Conservation (phyloP, 2,888 invertebrate genomes). For the Drosophila putrida region DNA sequence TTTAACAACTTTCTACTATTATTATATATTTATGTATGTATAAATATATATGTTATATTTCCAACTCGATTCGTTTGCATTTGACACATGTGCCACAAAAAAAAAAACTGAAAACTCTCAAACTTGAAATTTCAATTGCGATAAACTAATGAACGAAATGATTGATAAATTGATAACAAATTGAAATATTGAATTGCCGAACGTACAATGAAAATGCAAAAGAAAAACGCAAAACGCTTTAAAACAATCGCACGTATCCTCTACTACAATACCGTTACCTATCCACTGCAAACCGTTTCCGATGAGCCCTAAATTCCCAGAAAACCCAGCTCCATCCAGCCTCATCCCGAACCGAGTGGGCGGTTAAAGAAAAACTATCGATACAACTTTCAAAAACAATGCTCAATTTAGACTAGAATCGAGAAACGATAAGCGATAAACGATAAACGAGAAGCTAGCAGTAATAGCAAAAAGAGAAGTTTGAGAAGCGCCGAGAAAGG, state of each 20-base stretch:
- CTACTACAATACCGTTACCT: conserved; percentile 84
- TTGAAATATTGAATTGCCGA: conserved; percentile 37
- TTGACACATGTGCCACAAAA: conserved; percentile 60
- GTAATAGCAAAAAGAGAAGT: conserved; percentile 27
- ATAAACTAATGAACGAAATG: conserved; percentile 43
- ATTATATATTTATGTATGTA: conserved; percentile 74
- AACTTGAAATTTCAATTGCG: conserved; percentile 3
- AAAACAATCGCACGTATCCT: conserved; percentile 85
- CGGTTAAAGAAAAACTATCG: conserved; percentile 64
- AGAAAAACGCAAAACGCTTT: conserved; percentile 84
- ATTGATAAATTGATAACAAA: conserved; percentile 39
- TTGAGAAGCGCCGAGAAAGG: conserved; percentile 47
- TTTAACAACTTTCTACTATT: conserved; percentile 65
- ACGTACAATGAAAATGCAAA: conserved; percentile 80
- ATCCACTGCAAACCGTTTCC: conserved; percentile 79
- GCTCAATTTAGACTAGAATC: conserved; percentile 39
- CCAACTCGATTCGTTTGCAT: conserved; percentile 74
- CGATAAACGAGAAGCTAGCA: too few species aligned
- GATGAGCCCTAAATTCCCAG: conserved; percentile 72
- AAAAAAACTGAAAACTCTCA: conserved; percentile 7
- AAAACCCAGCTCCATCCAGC: conserved; percentile 38
- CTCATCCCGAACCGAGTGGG: conserved; percentile 64
- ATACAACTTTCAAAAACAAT: conserved; percentile 74
- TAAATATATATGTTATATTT: conserved; percentile 66
- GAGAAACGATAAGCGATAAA: conserved; percentile 15